Base-by-base conservation (phyloP, 2,797 vertebrate genomes). In the Darevskia mixta region DNA sequence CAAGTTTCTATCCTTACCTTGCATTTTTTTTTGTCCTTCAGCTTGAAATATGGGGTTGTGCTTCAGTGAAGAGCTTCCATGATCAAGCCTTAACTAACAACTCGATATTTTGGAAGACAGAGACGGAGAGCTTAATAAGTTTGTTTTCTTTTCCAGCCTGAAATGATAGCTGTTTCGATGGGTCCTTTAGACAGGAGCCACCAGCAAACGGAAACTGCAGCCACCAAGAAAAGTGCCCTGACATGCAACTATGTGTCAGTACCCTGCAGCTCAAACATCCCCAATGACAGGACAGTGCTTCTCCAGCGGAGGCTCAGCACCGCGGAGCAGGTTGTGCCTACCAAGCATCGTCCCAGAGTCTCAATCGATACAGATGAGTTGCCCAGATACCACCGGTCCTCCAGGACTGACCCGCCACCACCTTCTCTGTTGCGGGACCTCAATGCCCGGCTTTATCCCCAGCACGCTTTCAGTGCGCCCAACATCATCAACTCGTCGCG, bases 361-460 rank as follows among this genome's bases (percentile, higher is more conserved):
- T 88, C 92, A 82, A 93, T 92, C 79, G 89, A 93, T 41, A 83
- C 87, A 1, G 95, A 96, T 2, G 96, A 97, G 25, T 38, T 79
- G 23, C 72, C 90, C 2, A 95, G 90, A 35, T 93, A 93, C 9
- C 95, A 79, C 4, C 82, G 77, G 0, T 88, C 90, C 23, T 90
- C 81, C 7, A 41, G n/a, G 61, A 76, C 77, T 0, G 88, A 91
- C 20, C 88, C 79, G 0, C 58, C 13, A 0, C 67, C 88, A 1
- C 58, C 88, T 11, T n/a, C 88, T 1, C 10, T 61, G 2, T 71
- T 94, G 0, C 96, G 92, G 10, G 96, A 96, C 0, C 78, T 91
- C 0, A 95, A 94, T 8, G 84, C 96, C 85, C 95, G 49, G 10
- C 95, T 96, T 94, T 93, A 95, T 17, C 94, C 97, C 0, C 93